Evolutionary conservation across 2,797 vertebrate species (phyloP), one percentile per base, ranked within the genome.

Genomic region (Enteromius afrohamiltoni): DNA sequence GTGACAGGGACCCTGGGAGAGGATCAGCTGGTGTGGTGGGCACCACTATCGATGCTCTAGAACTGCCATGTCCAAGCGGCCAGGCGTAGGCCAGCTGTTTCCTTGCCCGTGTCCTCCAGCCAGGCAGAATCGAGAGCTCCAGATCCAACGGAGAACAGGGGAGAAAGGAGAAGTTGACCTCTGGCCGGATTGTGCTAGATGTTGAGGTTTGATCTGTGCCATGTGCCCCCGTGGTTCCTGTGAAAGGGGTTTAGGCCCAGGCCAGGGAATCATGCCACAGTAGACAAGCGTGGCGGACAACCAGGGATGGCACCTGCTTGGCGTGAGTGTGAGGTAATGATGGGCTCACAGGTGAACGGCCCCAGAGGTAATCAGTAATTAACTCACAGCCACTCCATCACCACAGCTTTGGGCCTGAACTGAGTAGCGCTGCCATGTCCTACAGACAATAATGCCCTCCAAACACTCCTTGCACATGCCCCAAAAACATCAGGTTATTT

Each of bases 11-110:
- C 93, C 97, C 96, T 94, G 94, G 95, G 96, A 96, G 96, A 95
- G 96, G 96, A 97, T 98, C 97, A 98, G 97, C 97, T 98, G 97
- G 95, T 95, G 96, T 97, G 95, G 95, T 95, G 96, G 95, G 95
- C 94, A 88, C 94, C 94, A 95, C 96, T 97, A 97, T 98, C 97
- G 96, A 96, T 97, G 96, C 94, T 93, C 94, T 96, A 96, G 96
- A 82, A 95, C 82, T 49, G 94, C 95, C 94, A 94, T 95, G 96
- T 96, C 95, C 95, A 95, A 95, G 94, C 88, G 92, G 96, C 94
- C 93, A 91, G 95, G 95, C 95, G 91, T 90, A 92, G 95, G 94
- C 96, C 97, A 98, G 97, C 96, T 99, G 97, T 97, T 99, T 95
- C 37, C 87, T 91, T 53, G 62, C 84, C 82, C 92, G 92, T 93